Evolutionary conservation across 2,888 invertebrate genomes (phyloP).

Genomic region (Heliconius aoede): DNA sequence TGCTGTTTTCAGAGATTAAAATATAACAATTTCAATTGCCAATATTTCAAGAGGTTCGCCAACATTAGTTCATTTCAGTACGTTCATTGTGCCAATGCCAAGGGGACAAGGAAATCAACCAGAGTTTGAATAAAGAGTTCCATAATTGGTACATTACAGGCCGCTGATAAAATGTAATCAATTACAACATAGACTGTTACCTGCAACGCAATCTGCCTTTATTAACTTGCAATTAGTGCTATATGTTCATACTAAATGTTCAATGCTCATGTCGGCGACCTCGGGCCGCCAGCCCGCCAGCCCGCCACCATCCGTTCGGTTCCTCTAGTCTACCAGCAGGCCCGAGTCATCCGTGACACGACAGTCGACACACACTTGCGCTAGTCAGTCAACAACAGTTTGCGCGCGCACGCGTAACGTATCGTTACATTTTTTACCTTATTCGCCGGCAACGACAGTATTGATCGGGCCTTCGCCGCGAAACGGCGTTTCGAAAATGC

Average conservation of each 20-base stretch:
- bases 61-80: neutral
- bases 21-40: too few relatives aligned
- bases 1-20: too few relatives aligned
- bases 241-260: neutral
- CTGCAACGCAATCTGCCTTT: constrained; percentile 37
- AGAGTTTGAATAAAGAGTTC: constrained; percentile 17
- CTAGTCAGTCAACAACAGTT: constrained; percentile 75
- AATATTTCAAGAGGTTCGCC: neutral
- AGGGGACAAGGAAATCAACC: neutral
- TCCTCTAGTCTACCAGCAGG: constrained; percentile 44
- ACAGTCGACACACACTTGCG: constrained; percentile 65
- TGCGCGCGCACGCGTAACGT: constrained; percentile 76
- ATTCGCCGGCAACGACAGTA: constrained; percentile 72
- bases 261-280: constrained; percentile 44
- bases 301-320: constrained; percentile 49
- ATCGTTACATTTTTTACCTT: constrained; percentile 69
- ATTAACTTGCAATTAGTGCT: constrained; percentile 47
- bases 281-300: too few relatives aligned
- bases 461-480: constrained; percentile 78
- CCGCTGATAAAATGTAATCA: constrained; percentile 35
- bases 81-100: neutral
- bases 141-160: constrained; percentile 26
- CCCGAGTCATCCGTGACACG: constrained; percentile 51
- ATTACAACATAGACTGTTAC: constrained; percentile 32
- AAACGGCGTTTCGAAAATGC: constrained; percentile 70